phyloP scores from a whole-genome alignment of 2,888 invertebrate species.

The Atherix ibis region DNA sequence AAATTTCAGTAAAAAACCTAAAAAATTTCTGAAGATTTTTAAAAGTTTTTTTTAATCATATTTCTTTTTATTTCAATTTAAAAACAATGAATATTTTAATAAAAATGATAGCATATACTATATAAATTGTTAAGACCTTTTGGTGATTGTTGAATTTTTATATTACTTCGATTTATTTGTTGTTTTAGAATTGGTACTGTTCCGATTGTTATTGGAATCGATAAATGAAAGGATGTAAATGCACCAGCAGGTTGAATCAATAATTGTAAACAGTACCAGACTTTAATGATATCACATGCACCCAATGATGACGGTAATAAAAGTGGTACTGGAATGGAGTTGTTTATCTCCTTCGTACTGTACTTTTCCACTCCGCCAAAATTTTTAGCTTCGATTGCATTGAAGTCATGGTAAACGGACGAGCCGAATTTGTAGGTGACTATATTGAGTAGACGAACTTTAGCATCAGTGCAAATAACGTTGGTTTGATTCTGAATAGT shows the following conservation, averaged over 20 bases:
- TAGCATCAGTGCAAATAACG: conserved; percentile 44
- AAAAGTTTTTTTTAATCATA: no score
- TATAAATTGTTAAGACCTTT: no score
- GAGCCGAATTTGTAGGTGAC: conserved; percentile 17
- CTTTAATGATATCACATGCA: conserved; percentile 6
- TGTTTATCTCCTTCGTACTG: conserved; percentile 2
- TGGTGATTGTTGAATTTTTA: no score
- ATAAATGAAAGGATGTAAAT: conserved; percentile 5
- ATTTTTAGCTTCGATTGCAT: conserved; percentile 2
- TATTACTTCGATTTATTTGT: no score
- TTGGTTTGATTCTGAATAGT: conserved; percentile 61
- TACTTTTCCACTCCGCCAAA: conserved; percentile 1
- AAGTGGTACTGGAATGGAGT: conserved; percentile 4
- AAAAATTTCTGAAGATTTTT: no score
- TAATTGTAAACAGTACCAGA: conserved; percentile 6
- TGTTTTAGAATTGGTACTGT: conserved; percentile 11
- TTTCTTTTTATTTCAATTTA: no score
- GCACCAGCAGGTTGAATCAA: conserved; percentile 5
- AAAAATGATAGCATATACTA: no score
- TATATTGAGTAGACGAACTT: conserved; percentile 48
- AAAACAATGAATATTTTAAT: no score
- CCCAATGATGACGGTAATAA: conserved; percentile 5
- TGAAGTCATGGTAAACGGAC: conserved; percentile 1
- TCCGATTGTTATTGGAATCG: conserved; percentile 11
- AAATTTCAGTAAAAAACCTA: no score